A percentile compares a stretch with the other conserved stretches of the same genome.
Evolutionary conservation across 2,888 invertebrate species (phyloP).

Genomic region (Neoascia interrupta): DNA sequence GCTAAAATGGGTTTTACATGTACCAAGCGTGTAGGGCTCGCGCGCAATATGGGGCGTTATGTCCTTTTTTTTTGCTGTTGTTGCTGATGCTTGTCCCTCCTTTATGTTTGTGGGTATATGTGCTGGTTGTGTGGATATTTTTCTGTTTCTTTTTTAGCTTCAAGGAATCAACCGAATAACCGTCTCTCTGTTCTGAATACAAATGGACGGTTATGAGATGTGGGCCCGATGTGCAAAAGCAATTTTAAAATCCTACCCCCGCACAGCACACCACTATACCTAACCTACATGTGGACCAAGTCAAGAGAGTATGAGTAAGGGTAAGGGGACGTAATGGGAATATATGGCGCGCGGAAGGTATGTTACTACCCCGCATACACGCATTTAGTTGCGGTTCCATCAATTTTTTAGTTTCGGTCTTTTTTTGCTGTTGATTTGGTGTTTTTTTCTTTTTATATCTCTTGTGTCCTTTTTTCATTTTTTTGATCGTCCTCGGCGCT

Average conservation of each 20-base stretch:
- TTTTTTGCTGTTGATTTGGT: no score
- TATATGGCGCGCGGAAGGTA: conserved; percentile 59
- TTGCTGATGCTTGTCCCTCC: conserved; percentile 64
- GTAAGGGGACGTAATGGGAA: conserved; percentile 61
- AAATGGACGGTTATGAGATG: conserved; percentile 73
- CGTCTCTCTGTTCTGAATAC: conserved; percentile 71
- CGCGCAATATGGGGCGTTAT: conserved; percentile 69
- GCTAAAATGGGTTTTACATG: conserved; percentile 68
- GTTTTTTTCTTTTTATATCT: conserved; percentile 28
- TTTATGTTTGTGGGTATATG: conserved; percentile 27
- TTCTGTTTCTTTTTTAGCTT: conserved; percentile 53
- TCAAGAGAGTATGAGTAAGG: background rate
- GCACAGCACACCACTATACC: background rate
- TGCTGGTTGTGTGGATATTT: conserved; percentile 1
- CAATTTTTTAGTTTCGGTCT: conserved; percentile 70
- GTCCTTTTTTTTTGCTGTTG: conserved; percentile 63
- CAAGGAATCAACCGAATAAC: conserved; percentile 64
- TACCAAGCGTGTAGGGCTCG: conserved; percentile 64
- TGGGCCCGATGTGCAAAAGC: conserved; percentile 69
- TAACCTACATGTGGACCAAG: background rate
- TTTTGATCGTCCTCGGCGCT: conserved; percentile 16
- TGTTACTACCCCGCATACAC: conserved; percentile 66
- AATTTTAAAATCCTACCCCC: conserved; percentile 66
- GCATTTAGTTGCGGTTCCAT: conserved; percentile 71
- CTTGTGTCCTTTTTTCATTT: conserved; percentile 36